phyloP scores from a whole-genome alignment of 2,113 vertebrate species.

The Oreocharis arfaki region DNA sequence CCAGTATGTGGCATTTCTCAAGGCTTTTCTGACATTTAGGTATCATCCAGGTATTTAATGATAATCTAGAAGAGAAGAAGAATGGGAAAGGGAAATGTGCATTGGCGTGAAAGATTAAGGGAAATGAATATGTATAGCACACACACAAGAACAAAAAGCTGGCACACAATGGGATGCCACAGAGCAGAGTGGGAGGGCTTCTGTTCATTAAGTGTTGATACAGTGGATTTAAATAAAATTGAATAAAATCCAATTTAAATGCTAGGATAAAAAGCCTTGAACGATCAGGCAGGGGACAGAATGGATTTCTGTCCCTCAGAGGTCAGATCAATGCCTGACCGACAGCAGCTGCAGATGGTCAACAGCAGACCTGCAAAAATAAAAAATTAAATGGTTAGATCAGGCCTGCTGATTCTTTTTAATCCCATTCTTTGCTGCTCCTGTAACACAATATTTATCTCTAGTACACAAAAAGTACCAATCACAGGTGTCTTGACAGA shows the following conservation, averaged over 20 bases:
- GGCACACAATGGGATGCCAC: not conserved
- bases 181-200: constrained; percentile 20
- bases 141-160: not conserved
- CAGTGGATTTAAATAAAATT: constrained; percentile 46
- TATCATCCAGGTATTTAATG: not conserved
- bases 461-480: not conserved
- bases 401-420: not conserved
- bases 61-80: not conserved
- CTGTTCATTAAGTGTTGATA: constrained; percentile 42
- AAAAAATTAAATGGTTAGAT: not conserved
- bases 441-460: not conserved
- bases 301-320: not conserved
- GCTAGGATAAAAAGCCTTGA: constrained; percentile 2
- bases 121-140: constrained; percentile 30
- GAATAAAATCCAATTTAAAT: constrained; percentile 25
- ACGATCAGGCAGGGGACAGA: not conserved
- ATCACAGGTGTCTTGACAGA: not conserved
- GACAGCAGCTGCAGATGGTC: constrained; percentile 28
- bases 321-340: constrained; percentile 1
- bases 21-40: constrained; percentile 16
- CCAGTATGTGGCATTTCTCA: not conserved
- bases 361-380: not conserved
- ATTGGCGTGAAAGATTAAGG: not conserved
- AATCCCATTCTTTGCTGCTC: not conserved
- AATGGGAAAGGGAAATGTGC: not conserved